Base-by-base conservation (phyloP, 23 tunicate species). In the Styela plicata region DNA sequence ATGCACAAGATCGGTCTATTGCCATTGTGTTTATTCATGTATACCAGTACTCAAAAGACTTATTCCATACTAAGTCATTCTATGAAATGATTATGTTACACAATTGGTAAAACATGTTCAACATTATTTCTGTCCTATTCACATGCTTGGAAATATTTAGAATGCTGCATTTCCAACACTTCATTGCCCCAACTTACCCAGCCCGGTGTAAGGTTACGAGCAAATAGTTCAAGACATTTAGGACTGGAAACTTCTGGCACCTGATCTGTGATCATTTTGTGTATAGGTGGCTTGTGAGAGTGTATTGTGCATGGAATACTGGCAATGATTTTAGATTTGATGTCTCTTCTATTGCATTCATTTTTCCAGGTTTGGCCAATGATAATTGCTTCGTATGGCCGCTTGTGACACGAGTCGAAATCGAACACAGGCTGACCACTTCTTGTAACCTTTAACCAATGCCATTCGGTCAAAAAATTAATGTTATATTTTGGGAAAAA, bases 101-200 rank as follows among this genome's bases (percentile, higher is more conserved):
- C n/a, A n/a, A n/a, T n/a, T n/a, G n/a, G n/a, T n/a, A n/a, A n/a
- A n/a, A n/a, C n/a, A n/a, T n/a, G n/a, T n/a, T n/a, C n/a, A n/a
- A n/a, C n/a, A n/a, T n/a, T n/a, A n/a, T n/a, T n/a, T n/a, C n/a
- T n/a, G n/a, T n/a, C n/a, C n/a, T n/a, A n/a, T n/a, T n/a, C n/a
- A n/a, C n/a, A n/a, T n/a, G 57, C 57, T 44, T 67, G 31, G 27
- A 85, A 89, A 79, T 79, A 73, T 17, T 27, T 63, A 20, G 76
- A 13, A 69, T 93, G 75, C 80, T 93, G 98, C 86, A 93, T 31
- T 71, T 70, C 86, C 2, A 93, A 74, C 24, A 88, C 93, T 67
- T 93, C 94, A 85, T 93, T 93, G 1, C 98, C 98, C 98, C 98
- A 93, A 62, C 89, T 83, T 26, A 87, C 69, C 98, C 98, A 93